These are phyloP conservation scores for Cygnus atratus DNA, from an alignment of 2,113 vertebrate genomes.

Conservation along the genomic window DNA sequence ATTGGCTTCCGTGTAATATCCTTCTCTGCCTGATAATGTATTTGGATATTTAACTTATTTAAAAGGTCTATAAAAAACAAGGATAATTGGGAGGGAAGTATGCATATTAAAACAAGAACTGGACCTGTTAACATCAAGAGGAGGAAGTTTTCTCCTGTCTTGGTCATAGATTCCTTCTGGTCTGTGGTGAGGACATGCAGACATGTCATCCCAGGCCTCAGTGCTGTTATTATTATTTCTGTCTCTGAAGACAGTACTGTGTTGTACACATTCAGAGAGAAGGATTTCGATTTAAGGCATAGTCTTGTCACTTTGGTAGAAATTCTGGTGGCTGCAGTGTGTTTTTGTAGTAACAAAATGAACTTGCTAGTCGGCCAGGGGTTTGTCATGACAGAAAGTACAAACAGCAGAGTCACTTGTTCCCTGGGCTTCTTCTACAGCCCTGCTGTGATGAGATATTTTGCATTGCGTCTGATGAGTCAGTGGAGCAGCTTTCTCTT, in stretches of 20 bases:
- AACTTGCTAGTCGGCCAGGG: neutral
- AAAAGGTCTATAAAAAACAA: neutral
- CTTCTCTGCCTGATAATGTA: neutral
- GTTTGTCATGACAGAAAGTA: neutral
- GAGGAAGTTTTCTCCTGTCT: neutral
- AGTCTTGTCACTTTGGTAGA: neutral
- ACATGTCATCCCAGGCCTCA: neutral
- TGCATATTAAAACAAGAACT: neutral
- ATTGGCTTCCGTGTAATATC: neutral
- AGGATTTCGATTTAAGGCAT: neutral
- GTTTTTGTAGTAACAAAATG: neutral
- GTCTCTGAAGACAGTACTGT: neutral
- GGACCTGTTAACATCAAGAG: neutral
- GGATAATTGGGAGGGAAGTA: neutral
- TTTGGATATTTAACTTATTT: conserved; percentile 1
- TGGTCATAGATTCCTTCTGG: neutral
- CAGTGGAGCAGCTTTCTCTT: neutral
- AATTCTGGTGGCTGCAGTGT: neutral
- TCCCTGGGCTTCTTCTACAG: neutral
- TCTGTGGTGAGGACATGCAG: neutral
- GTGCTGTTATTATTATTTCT: neutral
- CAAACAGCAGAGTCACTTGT: neutral
- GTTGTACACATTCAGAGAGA: neutral
- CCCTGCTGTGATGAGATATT: neutral
- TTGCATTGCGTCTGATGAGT: neutral